phyloP scores from a whole-genome alignment of 1,140 invertebrate genomes.

The Ylistrum balloti region DNA sequence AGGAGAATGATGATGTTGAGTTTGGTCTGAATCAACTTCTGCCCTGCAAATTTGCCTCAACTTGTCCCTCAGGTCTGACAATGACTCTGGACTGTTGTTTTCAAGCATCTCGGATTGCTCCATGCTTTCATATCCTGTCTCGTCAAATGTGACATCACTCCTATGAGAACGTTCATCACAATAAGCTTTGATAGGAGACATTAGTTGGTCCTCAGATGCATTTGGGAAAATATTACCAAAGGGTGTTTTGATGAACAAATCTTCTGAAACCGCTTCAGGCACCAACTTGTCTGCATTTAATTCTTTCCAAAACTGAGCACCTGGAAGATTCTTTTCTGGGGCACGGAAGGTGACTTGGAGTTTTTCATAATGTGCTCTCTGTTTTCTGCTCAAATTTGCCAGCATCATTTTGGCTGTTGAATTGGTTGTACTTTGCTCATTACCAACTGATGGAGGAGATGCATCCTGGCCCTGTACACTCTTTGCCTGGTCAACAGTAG shows the following conservation, averaged over 20 bases:
- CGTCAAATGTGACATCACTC: neutral
- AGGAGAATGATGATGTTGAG: neutral
- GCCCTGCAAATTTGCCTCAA: neutral
- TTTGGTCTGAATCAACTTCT: neutral
- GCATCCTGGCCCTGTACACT: neutral
- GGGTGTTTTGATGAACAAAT: constrained; percentile 9
- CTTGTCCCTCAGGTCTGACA: neutral
- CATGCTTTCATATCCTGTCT: constrained; percentile 15
- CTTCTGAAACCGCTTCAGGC: neutral
- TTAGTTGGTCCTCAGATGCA: neutral
- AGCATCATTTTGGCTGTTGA: neutral
- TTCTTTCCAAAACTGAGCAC: constrained; percentile 25
- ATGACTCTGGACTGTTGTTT: neutral
- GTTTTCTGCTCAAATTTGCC: neutral
- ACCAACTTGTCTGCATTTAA: neutral
- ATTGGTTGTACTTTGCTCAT: neutral
- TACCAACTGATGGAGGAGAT: neutral
- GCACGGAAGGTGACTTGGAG: constrained; percentile 10
- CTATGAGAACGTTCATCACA: neutral
- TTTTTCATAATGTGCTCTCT: constrained; percentile 34
- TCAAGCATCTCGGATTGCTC: neutral
- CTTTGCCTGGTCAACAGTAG: neutral
- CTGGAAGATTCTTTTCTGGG: constrained; percentile 17
- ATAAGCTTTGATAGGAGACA: constrained; percentile 25
- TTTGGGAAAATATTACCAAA: constrained; percentile 11